These are phyloP conservation scores for Parotia lawesii DNA, from an alignment of 2,113 vertebrate species.

Conservation along the genomic window DNA sequence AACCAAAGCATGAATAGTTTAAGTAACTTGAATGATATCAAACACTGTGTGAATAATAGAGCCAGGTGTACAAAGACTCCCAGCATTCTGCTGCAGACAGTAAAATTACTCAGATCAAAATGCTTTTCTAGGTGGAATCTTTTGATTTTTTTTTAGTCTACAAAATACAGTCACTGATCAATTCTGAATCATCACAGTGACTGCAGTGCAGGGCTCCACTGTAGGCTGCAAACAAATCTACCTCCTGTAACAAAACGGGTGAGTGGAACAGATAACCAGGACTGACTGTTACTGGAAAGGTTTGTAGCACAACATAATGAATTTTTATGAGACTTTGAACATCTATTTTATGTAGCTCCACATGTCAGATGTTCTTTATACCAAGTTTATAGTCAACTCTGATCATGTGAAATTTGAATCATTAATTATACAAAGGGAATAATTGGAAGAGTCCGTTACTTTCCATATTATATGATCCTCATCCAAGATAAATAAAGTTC, in stretches of 20 bases:
- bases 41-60: background rate
- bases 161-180: background rate
- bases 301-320: background rate
- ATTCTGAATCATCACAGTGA: background rate
- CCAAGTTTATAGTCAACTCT: background rate
- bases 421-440: background rate
- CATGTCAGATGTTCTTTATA: background rate
- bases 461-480: rapidly evolving
- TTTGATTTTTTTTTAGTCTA: background rate
- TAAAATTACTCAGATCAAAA: background rate
- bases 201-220: background rate
- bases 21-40: background rate
- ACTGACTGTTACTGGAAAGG: background rate
- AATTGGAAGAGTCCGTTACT: background rate
- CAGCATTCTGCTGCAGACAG: background rate
- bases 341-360: background rate
- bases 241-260: background rate
- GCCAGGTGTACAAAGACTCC: background rate
- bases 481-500: background rate
- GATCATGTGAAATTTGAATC: background rate
- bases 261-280: background rate
- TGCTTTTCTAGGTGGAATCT: background rate
- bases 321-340: background rate
- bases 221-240: background rate
- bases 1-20: background rate